These are phyloP conservation scores for Percina caprodes DNA, from an alignment of 2,113 vertebrate species.

Conservation along the genomic window DNA sequence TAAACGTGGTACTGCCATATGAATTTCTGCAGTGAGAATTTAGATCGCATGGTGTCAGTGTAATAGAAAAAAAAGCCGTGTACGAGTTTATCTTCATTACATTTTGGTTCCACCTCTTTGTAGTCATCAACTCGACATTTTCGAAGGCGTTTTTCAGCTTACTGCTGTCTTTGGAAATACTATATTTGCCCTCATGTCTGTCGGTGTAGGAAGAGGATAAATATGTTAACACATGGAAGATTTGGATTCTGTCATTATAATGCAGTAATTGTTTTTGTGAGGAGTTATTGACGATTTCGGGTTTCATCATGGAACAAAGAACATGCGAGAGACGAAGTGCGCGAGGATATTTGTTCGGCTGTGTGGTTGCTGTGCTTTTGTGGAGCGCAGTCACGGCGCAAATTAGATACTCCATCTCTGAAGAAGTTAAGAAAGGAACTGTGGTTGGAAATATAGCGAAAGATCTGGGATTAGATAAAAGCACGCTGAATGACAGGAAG, in stretches of 20 bases:
- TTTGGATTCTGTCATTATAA: accelerated
- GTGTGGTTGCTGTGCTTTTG: constrained; percentile 44
- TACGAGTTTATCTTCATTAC: neutral
- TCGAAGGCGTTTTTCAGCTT: neutral
- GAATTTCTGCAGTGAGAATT: neutral
- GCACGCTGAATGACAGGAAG: constrained; percentile 52
- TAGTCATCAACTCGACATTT: accelerated
- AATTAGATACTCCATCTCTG: constrained; percentile 45
- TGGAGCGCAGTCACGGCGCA: no score
- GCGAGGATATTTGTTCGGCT: neutral
- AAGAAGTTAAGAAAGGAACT: constrained; percentile 75
- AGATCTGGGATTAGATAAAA: constrained; percentile 76
- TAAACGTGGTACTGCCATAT: neutral
- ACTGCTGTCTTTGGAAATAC: neutral
- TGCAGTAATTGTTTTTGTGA: neutral
- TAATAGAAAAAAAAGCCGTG: constrained; percentile 14
- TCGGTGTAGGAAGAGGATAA: accelerated
- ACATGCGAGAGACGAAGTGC: neutral
- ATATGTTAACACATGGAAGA: accelerated
- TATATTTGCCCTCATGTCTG: accelerated
- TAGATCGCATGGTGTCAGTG: constrained; percentile 67
- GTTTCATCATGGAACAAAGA: constrained; percentile 75
- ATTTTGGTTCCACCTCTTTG: constrained; percentile 29
- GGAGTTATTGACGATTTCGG: neutral
- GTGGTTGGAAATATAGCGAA: constrained; percentile 77